Conservation (phyloP, 2,113 vertebrate species). For the Astur gentilis region DNA sequence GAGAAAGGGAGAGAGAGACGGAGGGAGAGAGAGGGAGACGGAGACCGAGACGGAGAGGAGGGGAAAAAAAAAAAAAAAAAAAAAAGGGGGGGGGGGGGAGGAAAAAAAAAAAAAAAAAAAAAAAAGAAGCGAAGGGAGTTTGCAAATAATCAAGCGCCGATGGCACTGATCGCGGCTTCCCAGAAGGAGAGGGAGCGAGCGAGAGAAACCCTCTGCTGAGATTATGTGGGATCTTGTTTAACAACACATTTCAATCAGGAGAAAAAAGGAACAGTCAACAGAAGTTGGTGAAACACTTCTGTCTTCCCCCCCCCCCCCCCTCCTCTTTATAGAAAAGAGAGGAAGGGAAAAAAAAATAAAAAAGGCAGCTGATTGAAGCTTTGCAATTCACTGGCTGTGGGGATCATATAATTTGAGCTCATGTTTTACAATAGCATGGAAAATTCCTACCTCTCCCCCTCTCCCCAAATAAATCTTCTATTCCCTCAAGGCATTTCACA, state of each 20-base stretch:
- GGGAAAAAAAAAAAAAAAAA: no score
- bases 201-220: slow-evolving; percentile 55
- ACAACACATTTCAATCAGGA: slow-evolving; percentile 57
- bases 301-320: background rate
- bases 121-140: slow-evolving; percentile 75
- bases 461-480: slow-evolving; percentile 44
- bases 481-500: slow-evolving; percentile 57
- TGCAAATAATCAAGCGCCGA: slow-evolving; percentile 84
- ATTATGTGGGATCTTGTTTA: slow-evolving; percentile 59
- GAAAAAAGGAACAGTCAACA: slow-evolving; percentile 59
- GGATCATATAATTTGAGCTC: slow-evolving; percentile 53
- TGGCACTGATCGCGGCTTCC: slow-evolving; percentile 78
- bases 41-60: no score
- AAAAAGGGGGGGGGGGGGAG: no score
- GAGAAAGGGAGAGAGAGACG: no score
- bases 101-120: background rate
- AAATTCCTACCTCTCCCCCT: slow-evolving; percentile 57
- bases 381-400: slow-evolving; percentile 45
- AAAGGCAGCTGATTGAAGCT: slow-evolving; percentile 56
- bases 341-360: slow-evolving; percentile 18
- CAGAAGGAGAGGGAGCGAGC: slow-evolving; percentile 48
- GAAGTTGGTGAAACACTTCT: slow-evolving; percentile 53
- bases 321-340: slow-evolving; percentile 20
- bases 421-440: slow-evolving; percentile 61
- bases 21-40: no score